phyloP scores from a whole-genome alignment of 2,113 vertebrate species.

The Chrysochloris asiatica region DNA sequence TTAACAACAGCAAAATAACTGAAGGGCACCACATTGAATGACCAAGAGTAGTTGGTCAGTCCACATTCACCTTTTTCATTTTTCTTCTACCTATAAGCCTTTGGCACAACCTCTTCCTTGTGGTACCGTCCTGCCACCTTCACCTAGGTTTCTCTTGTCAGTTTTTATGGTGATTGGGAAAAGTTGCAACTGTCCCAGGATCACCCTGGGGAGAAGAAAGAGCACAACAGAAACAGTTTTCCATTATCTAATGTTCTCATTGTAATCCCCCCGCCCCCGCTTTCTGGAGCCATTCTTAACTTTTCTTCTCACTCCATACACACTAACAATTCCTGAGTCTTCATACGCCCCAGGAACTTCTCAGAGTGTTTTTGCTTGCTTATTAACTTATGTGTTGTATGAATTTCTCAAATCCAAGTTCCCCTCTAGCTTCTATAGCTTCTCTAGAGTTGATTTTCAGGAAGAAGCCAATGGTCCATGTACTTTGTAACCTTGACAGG shows the following conservation, averaged over 20 bases:
- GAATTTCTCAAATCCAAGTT: constrained; percentile 32
- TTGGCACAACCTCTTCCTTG: background rate
- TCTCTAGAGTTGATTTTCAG: constrained; percentile 65
- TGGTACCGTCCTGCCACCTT: too few species aligned
- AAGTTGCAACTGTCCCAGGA: background rate
- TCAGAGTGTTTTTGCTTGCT: background rate
- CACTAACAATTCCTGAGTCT: background rate
- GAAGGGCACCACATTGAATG: background rate
- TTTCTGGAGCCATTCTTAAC: background rate
- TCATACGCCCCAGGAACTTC: background rate
- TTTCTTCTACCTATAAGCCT: background rate
- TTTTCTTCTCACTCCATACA: background rate
- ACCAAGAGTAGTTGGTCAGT: too few species aligned
- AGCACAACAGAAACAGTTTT: background rate
- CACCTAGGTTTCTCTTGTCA: background rate
- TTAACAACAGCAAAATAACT: background rate
- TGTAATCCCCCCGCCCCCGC: background rate
- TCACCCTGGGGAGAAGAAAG: background rate
- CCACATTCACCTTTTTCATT: background rate
- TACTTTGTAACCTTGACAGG: constrained; percentile 72
- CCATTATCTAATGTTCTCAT: background rate
- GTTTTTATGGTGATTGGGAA: background rate
- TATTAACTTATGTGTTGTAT: constrained; percentile 5
- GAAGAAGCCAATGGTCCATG: constrained; percentile 52
- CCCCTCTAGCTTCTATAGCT: constrained; percentile 30